Percentiles rank a stretch among this genome's conserved stretches.
These are phyloP conservation scores for Lottia gigantea DNA, from an alignment of 2,888 invertebrate genomes.

Conservation along the genomic window DNA sequence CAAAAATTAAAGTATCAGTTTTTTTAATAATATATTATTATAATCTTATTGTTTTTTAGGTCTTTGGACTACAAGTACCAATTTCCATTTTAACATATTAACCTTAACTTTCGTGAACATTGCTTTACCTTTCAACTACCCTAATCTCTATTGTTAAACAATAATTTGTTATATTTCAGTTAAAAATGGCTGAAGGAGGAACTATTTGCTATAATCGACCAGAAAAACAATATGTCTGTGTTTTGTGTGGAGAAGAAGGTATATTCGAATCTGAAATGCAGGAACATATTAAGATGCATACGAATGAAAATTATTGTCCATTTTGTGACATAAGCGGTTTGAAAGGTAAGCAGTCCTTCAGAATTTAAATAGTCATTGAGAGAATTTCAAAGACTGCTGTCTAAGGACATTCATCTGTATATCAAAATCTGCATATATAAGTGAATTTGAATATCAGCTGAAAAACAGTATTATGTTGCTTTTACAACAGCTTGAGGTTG, in stretches of 20 bases:
- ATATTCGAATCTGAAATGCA: conserved; percentile 75
- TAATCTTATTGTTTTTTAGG: too few species aligned
- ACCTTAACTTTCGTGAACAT: too few species aligned
- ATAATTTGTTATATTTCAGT: background rate
- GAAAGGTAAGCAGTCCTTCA: conserved; percentile 69
- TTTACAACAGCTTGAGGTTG: too few species aligned
- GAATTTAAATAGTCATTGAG: background rate
- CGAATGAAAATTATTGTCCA: conserved; percentile 82
- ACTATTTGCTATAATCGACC: background rate
- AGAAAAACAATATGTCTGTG: conserved; percentile 71
- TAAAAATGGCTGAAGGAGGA: conserved; percentile 28
- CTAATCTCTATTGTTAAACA: too few species aligned
- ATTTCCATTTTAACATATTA: too few species aligned
- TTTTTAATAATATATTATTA: too few species aligned
- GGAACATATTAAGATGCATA: conserved; percentile 82
- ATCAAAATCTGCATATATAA: too few species aligned
- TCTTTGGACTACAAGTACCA: too few species aligned
- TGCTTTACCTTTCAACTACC: too few species aligned
- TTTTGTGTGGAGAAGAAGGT: conserved; percentile 87
- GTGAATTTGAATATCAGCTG: too few species aligned
- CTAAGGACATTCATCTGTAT: background rate
- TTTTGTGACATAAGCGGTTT: conserved; percentile 84
- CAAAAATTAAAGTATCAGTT: too few species aligned
- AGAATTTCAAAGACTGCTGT: conserved; percentile 15
- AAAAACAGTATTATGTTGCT: too few species aligned